Base-by-base conservation (phyloP, 2,113 vertebrate species). In the Emydura subglobosa region DNA sequence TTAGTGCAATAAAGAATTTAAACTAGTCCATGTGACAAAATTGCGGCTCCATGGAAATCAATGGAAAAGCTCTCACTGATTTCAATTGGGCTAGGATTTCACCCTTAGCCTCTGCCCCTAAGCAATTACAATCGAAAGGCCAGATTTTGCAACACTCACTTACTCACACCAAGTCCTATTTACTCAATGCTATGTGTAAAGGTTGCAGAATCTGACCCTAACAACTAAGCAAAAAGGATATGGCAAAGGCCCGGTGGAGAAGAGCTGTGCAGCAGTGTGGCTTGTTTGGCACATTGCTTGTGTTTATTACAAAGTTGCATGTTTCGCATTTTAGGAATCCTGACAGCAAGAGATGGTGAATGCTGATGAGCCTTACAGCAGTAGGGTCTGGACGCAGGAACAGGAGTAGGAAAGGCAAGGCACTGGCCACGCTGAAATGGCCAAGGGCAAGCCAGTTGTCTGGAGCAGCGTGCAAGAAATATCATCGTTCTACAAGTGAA, bases 181-280 rank as follows among this genome's bases (percentile, higher is more conserved):
- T 91, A 34, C 84, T 82, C 44, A 34, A 5, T 25, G 76, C 81
- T 85, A 83, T 21, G 51, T 54, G n/a, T 0, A 0, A 50, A 10
- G 0, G 0, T 12, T 74, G 54, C 74, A 92, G 89, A 92, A 90
- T 31, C 82, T 76, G 79, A 39, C 92, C 88, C 34, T 49, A 19
- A 90, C 83, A 24, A 9, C 10, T 22, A 47, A 88, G 25, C 1
- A 6, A 65, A 81, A 44, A 25, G 19, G 55, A 13, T 24, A 78
- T 16, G 29, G 59, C 2, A 2, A 57, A 51, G 72, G 59, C 49
- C 51, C 19, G 25, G 27, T 1, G 51, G 87, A 0, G 0, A 76
- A 81, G 19, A 57, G 65, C 31, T 39, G 17, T 0, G 0, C 47
- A 79, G 44, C 34, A 42, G 0, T 0, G 47, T 27, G 86, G 78